Conservation (phyloP, 2,113 vertebrate species). For the Phoenicopterus ruber region DNA sequence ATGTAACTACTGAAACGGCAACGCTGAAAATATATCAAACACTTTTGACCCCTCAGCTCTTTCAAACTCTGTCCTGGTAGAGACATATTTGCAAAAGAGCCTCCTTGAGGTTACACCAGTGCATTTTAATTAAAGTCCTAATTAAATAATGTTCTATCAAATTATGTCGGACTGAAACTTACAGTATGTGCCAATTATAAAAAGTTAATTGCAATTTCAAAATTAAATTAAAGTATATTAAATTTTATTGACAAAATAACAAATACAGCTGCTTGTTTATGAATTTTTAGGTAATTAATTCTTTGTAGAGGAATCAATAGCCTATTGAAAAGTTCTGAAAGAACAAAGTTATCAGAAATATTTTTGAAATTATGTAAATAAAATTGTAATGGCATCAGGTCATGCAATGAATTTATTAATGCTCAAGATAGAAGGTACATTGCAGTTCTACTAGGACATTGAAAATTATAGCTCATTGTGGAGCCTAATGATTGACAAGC, state of each 20-base stretch:
- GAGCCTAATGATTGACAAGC: neutral
- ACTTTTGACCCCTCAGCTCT: neutral
- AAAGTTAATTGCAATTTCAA: conserved; percentile 16
- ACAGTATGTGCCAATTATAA: neutral
- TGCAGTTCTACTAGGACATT: neutral
- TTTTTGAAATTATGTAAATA: neutral
- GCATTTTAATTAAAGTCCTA: neutral
- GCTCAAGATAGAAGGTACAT: rapidly evolving
- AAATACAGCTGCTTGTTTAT: neutral
- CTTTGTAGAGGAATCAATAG: neutral
- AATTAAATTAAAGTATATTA: neutral
- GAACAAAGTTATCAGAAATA: neutral
- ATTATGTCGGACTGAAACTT: neutral
- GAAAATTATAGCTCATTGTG: neutral
- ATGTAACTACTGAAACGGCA: neutral
- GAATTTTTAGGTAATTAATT: neutral
- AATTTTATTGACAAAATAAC: conserved; percentile 13
- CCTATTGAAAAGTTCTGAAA: neutral
- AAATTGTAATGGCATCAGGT: neutral
- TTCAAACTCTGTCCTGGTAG: neutral
- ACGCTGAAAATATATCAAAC: neutral
- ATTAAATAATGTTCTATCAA: neutral
- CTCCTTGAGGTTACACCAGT: neutral
- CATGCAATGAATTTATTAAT: neutral
- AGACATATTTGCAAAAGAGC: neutral